Base-by-base conservation (phyloP, 2,888 invertebrate genomes). In the Oscheius onirici region DNA sequence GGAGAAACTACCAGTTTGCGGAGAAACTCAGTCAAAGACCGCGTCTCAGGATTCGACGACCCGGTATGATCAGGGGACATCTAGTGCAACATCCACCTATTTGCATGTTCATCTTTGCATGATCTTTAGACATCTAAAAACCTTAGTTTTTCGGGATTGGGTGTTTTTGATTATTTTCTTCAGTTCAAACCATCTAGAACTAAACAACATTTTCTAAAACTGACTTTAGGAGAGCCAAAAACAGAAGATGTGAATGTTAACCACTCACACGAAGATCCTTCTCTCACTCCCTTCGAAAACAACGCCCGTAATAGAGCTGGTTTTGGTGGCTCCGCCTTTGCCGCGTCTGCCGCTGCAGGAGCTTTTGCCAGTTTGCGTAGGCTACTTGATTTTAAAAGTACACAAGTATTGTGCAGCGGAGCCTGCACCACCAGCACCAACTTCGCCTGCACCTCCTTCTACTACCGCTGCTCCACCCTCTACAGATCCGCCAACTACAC, bases 21-120 rank as follows among this genome's bases (percentile, higher is more conserved):
- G 79, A 84, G 73, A 84, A 84, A 73, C 75, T 86, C 72, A 79
- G 78, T 69, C 82, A 82, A 69, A 76, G 86, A 63, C 86, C 86
- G 41, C 77, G 85, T 41, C 76, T 86, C 63, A 75, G 80, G 66
- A 86, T 86, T 69, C 76, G 85, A 60, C 70, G 81, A 71, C 86
- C 85, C 28, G 84, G 86, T 84, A 73, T 49, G 63, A 46, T 49
- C n/a, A 20, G 28, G 34, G n/a, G 34, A 34, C 34, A 6, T 34
- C 34, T 34, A 34, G 3, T 8, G 8, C 34, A 34, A 8, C 34
- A 6, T 10, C 49, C 49, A 49, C 13, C 20, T n/a, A 17, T n/a
- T 49, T 49, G 49, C 49, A 49, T 49, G 49, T 17, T 8, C n/a
- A n/a, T n/a, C n/a, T n/a, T 17, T 49, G 49, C 20, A 20, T 20